Percentiles rank a stretch among this genome's conserved stretches.
Evolutionary conservation across 2,113 vertebrate species (phyloP).

Genomic region (Hoplias malabaricus): DNA sequence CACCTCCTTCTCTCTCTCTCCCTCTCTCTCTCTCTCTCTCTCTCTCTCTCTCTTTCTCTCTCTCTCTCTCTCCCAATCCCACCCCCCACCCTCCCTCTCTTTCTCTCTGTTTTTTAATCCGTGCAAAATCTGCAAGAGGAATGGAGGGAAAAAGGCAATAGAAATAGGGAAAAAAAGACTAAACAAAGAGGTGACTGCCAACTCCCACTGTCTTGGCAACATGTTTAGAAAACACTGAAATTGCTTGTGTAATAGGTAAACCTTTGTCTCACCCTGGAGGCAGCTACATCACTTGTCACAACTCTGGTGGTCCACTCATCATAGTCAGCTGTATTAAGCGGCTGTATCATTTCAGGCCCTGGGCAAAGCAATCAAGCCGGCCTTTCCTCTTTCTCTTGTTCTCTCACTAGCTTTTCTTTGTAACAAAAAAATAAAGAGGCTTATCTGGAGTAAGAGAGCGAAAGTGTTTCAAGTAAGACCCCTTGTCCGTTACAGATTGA

Average conservation of each 20-base stretch:
- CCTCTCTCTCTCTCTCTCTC: constrained; percentile 27
- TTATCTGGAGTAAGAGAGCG: constrained; percentile 56
- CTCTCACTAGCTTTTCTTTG: constrained; percentile 65
- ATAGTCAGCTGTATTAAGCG: constrained; percentile 86
- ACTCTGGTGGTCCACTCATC: constrained; percentile 94
- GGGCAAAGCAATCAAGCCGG: constrained; percentile 70
- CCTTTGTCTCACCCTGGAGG: constrained; percentile 92
- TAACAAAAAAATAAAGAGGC: constrained; percentile 57
- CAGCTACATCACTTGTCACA: constrained; percentile 89
- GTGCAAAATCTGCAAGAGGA: constrained; percentile 71
- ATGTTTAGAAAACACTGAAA: constrained; percentile 98
- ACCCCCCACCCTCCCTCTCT: constrained; percentile 35
- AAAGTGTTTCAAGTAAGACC: constrained; percentile 27
- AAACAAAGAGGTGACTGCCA: constrained; percentile 86
- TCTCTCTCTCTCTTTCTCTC: constrained; percentile 32
- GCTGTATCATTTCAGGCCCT: constrained; percentile 77
- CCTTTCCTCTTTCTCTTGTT: constrained; percentile 48
- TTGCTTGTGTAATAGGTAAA: constrained; percentile 99
- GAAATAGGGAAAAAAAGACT: constrained; percentile 64
- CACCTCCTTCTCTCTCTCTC: constrained; percentile 25
- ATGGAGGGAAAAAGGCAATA: constrained; percentile 55
- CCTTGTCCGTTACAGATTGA: neutral
- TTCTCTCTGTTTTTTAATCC: constrained; percentile 70
- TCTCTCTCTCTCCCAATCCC: constrained; percentile 19
- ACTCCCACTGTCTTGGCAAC: constrained; percentile 97